Evolutionary conservation across 2,797 vertebrate genomes (phyloP), one percentile per base, ranked within the genome.

Genomic region (Enteromius mattozi): DNA sequence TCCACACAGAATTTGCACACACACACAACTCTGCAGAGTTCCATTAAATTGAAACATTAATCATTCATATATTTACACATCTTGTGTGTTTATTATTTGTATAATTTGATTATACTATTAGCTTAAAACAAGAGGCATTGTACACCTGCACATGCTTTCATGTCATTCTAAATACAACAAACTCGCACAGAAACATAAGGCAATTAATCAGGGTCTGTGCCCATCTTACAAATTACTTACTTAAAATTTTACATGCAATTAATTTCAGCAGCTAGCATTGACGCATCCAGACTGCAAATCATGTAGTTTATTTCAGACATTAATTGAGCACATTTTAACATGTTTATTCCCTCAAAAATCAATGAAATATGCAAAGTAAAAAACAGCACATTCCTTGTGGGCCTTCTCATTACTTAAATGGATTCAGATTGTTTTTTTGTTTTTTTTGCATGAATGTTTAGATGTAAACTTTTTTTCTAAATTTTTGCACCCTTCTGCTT

Each of bases 401-500:
- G 27, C 59, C 72, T 42, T 51, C 49, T 83, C 49, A 45, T 68
- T 56, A 56, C 63, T 68, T 35, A 47, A 63, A 71, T 13, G 4
- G 19, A n/a, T 27, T 51, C 21, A 17, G 3, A 59, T 40, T 19
- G 3, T 56, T 83, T 35, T 56, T 83, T 35, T 35, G 3, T 33
- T 33, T 40, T 75, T 35, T 47, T 54, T 54, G 59, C 59, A 54
- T 83, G 33, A 51, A 54, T 68, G 14, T 68, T 51, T 45, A 24
- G 2, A 75, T 7, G 16, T 45, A 49, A 74, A 17, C 54, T 45
- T 40, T 17, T 47, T 14, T 27, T 65, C 71, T 84, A 85, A 80
- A 88, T 83, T 49, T 6, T 84, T 81, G 82, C 83, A 86, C 83
- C 51, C 72, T 65, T 87, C 87, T 16, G 74, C 90, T 92, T 87